These are phyloP conservation scores for Anoplopoma fimbria DNA, from an alignment of 2,113 vertebrate species.

Conservation along the genomic window DNA sequence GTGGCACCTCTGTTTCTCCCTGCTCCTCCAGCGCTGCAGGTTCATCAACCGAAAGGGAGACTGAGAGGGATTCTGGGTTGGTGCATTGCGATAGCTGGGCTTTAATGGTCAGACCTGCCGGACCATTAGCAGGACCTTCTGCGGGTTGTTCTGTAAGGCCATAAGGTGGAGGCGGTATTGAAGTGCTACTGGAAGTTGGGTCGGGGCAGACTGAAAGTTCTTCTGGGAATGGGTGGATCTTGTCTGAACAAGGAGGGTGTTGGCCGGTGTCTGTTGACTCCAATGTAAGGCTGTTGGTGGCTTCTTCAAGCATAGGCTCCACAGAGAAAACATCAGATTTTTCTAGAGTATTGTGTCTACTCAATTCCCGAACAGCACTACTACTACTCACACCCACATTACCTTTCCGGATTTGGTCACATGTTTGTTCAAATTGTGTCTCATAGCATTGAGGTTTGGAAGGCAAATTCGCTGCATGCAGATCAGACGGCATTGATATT, in stretches of 20 bases:
- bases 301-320: slow-evolving; percentile 44
- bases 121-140: slow-evolving; percentile 23
- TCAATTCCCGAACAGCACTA: slow-evolving; percentile 7
- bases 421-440: slow-evolving; percentile 32
- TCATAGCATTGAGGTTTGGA: slow-evolving; percentile 37
- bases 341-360: slow-evolving; percentile 25
- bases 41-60: slow-evolving; percentile 56
- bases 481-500: slow-evolving; percentile 42
- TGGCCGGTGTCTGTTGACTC: slow-evolving; percentile 36
- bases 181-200: slow-evolving; percentile 9
- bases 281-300: slow-evolving; percentile 43
- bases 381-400: background rate
- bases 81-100: slow-evolving; percentile 57
- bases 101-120: slow-evolving; percentile 12
- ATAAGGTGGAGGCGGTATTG: slow-evolving; percentile 32
- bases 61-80: slow-evolving; percentile 56
- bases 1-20: slow-evolving; percentile 8
- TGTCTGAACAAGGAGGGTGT: slow-evolving; percentile 35
- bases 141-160: slow-evolving; percentile 39
- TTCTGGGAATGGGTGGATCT: background rate
- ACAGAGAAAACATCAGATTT: slow-evolving; percentile 23
- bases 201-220: slow-evolving; percentile 18
- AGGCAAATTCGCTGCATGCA: slow-evolving; percentile 23
- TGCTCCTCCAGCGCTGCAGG: slow-evolving; percentile 15
- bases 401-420: slow-evolving; percentile 15